phyloP scores from a whole-genome alignment of 2,113 vertebrate species.

The Petromus typicus region DNA sequence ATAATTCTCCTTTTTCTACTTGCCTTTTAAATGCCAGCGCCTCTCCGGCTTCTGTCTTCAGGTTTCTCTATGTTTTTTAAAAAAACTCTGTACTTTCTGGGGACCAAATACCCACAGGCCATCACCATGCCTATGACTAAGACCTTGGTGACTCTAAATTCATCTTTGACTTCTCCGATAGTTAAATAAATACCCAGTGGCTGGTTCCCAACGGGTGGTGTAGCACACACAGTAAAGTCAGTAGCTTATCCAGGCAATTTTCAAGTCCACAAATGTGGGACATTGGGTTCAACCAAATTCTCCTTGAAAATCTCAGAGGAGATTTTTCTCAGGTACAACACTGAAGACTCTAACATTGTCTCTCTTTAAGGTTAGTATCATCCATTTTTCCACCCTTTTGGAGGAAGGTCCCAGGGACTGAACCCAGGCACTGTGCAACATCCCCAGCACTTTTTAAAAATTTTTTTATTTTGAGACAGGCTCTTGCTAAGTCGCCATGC shows the following conservation, averaged over 20 bases:
- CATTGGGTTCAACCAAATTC: background rate
- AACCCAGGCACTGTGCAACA: background rate
- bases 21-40: background rate
- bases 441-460: background rate
- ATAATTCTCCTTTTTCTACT: background rate
- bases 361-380: background rate
- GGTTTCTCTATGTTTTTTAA: background rate
- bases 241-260: background rate
- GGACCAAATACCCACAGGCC: background rate
- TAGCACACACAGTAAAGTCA: background rate
- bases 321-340: background rate
- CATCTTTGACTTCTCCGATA: constrained; percentile 3
- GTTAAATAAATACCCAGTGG: background rate
- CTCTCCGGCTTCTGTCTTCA: background rate
- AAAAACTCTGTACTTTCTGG: background rate
- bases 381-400: background rate
- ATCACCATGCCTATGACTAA: background rate
- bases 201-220: background rate
- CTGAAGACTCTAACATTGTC: background rate
- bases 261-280: background rate
- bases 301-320: background rate
- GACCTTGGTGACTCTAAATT: background rate
- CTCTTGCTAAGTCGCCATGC: background rate
- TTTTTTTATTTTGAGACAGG: background rate
- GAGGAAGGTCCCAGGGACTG: background rate